These are phyloP conservation scores for Ypsolopha sequella DNA, from an alignment of 2,888 invertebrate genomes.

Conservation along the genomic window DNA sequence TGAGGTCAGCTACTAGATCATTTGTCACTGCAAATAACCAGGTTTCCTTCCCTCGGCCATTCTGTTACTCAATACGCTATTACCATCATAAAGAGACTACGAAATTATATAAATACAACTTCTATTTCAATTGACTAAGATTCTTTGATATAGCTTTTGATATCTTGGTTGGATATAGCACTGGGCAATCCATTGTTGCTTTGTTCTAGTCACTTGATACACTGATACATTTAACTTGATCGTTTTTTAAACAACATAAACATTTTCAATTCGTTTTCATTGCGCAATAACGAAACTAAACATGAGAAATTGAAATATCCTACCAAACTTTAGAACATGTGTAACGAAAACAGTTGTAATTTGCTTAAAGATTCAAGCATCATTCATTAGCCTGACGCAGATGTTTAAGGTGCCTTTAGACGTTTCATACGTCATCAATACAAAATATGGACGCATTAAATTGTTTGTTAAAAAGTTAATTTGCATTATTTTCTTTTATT, in stretches of 20 bases:
- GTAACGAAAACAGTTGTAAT: not conserved
- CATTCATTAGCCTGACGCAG: no score
- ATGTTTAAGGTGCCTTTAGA: no score
- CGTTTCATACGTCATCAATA: no score
- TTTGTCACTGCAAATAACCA: not conserved
- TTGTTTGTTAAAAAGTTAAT: no score
- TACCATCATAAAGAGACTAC: no score
- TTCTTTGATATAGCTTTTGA: no score
- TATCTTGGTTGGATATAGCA: no score
- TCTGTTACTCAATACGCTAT: not conserved
- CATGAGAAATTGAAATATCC: not conserved
- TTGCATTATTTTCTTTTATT: no score
- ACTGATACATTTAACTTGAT: constrained; percentile 3
- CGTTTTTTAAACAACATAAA: not conserved
- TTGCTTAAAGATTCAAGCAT: not conserved
- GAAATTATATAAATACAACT: no score
- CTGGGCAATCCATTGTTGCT: not conserved
- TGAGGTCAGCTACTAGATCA: not conserved
- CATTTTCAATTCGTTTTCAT: not conserved
- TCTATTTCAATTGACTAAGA: no score
- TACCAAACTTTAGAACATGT: not conserved
- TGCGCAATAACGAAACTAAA: no score
- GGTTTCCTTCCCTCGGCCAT: not conserved
- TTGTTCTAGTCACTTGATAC: constrained; percentile 2
- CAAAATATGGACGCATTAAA: no score